phyloP scores from a whole-genome alignment of 2,888 invertebrate species.

The Apamea epomidion region DNA sequence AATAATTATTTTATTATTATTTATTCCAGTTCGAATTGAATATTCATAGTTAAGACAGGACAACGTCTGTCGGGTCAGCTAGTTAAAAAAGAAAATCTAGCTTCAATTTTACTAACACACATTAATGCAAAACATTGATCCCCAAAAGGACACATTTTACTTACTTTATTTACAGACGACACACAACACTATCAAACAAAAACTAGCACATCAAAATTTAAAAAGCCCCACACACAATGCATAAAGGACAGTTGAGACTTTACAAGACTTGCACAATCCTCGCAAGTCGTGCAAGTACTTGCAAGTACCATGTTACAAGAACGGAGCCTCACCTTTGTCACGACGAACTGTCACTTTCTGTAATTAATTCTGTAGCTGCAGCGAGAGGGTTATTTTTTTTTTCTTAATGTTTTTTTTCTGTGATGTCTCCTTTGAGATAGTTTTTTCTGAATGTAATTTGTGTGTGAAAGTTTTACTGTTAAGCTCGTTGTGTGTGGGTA shows the following conservation, averaged over 20 bases:
- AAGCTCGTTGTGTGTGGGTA: background rate
- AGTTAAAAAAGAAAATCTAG: background rate
- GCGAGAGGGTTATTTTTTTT: conserved; percentile 9
- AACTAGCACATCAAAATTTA: conserved; percentile 25
- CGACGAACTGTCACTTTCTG: conserved; percentile 42
- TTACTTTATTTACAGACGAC: background rate
- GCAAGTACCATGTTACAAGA: conserved; percentile 33
- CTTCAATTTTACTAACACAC: too few relatives aligned
- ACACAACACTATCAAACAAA: background rate
- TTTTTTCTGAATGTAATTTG: background rate
- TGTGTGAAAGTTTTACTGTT: background rate
- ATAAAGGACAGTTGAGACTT: conserved; percentile 25
- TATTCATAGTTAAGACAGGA: too few relatives aligned
- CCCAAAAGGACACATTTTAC: background rate
- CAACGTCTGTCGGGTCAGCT: too few relatives aligned
- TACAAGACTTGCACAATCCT: conserved; percentile 24
- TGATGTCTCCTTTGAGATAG: conserved; percentile 1
- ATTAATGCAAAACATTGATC: background rate
- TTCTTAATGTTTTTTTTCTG: conserved; percentile 7
- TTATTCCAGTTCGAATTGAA: too few relatives aligned
- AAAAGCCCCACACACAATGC: conserved; percentile 49
- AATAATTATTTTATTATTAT: too few relatives aligned
- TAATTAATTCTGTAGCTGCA: conserved; percentile 52
- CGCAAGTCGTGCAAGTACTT: conserved; percentile 23
- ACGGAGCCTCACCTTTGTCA: conserved; percentile 45